A percentile compares a stretch with the other conserved stretches of the same genome.
Evolutionary conservation across 1,140 invertebrate genomes (phyloP).

Genomic region (Ridgeia piscesae): DNA sequence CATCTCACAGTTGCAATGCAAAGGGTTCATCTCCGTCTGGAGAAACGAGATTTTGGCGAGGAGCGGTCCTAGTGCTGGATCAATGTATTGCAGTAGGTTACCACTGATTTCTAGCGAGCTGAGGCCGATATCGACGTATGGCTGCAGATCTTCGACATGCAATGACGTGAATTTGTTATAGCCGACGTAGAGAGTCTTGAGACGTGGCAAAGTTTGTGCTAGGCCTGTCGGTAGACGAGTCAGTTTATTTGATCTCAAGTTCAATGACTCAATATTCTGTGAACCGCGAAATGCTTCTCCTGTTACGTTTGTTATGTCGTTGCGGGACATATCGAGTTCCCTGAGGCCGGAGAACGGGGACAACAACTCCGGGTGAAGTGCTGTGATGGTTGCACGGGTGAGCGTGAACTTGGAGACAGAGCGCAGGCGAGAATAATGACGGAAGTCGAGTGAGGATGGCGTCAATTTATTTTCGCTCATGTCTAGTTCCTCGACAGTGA

Average conservation of each 20-base stretch:
- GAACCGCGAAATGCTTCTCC: background rate
- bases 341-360: background rate
- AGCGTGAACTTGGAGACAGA: background rate
- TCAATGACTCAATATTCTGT: background rate
- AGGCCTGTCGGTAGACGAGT: background rate
- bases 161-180: background rate
- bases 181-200: background rate
- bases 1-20: slow-evolving; percentile 27
- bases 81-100: slow-evolving; percentile 3
- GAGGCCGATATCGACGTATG: background rate
- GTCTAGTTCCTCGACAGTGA: background rate
- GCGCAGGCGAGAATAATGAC: background rate
- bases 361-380: background rate
- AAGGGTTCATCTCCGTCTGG: slow-evolving; percentile 18
- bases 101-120: background rate
- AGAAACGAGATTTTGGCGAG: background rate
- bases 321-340: background rate
- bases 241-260: background rate
- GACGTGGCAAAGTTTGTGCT: background rate
- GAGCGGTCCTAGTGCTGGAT: background rate
- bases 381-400: background rate
- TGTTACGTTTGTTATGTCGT: background rate
- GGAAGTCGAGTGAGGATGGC: background rate
- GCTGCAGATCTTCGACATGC: background rate
- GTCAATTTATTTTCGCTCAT: slow-evolving; percentile 3